Evolutionary conservation across 2,797 vertebrate genomes (phyloP).

Genomic region (Meriones psammophilus): DNA sequence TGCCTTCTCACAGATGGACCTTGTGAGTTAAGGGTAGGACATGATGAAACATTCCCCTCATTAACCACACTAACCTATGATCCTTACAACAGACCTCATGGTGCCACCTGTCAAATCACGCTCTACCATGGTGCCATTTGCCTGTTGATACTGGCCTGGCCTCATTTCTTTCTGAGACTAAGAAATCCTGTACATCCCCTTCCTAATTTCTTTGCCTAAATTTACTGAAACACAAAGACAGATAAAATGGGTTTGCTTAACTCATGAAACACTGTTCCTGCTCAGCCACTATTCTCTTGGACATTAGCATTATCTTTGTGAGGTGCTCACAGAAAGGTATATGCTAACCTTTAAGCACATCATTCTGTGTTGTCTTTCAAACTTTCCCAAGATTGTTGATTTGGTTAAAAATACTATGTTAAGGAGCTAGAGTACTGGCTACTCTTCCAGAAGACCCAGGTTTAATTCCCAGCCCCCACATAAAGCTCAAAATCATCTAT

Average conservation of each 20-base stretch:
- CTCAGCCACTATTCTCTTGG: not conserved
- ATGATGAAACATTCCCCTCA: not conserved
- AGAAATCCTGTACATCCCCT: not conserved
- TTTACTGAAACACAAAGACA: not conserved
- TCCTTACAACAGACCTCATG: not conserved
- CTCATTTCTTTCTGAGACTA: not conserved
- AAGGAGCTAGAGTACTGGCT: not conserved
- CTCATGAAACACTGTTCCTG: not conserved
- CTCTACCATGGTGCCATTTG: not conserved
- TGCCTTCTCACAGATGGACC: not conserved
- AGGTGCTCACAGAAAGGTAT: not conserved
- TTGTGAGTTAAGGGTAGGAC: not conserved
- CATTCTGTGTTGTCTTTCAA: not conserved
- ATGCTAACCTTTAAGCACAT: constrained; percentile 11
- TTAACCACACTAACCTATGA: not conserved
- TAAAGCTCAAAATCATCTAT: not conserved
- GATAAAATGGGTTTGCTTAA: not conserved
- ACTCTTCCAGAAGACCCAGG: not conserved
- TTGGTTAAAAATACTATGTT: not conserved
- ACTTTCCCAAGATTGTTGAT: not conserved
- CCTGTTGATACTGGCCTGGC: not conserved
- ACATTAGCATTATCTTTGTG: not conserved
- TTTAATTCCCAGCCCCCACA: not conserved
- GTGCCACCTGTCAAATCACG: not conserved
- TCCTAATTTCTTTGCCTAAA: not conserved